Percentiles rank a stretch among this genome's conserved stretches.
These are phyloP conservation scores for Pagrus major DNA, from an alignment of 2,113 vertebrate species.

Conservation along the genomic window DNA sequence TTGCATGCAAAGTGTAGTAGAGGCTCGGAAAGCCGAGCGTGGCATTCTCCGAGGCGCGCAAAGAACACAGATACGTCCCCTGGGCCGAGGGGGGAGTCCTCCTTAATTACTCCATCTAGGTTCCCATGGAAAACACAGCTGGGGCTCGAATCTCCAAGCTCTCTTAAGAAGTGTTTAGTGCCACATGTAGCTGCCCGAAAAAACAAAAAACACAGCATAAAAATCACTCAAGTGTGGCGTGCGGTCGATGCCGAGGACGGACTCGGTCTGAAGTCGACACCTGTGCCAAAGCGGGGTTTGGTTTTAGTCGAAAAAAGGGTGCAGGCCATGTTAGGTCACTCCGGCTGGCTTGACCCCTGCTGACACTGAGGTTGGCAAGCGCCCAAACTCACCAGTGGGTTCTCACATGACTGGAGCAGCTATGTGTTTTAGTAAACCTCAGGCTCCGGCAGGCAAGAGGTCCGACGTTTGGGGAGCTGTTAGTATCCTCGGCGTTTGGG, in stretches of 20 bases:
- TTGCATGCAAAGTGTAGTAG: constrained; percentile 59
- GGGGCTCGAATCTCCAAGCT: constrained; percentile 8
- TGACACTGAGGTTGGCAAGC: constrained; percentile 32
- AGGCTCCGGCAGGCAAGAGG: neutral
- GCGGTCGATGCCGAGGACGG: neutral
- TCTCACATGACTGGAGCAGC: constrained; percentile 47
- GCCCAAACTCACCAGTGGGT: constrained; percentile 42
- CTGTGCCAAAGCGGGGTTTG: neutral
- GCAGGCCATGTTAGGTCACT: constrained; percentile 40
- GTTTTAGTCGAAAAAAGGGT: neutral
- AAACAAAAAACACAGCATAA: no score
- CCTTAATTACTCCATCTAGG: constrained; percentile 24
- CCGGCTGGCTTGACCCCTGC: constrained; percentile 27
- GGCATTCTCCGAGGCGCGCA: constrained; percentile 48
- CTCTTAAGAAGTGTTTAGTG: constrained; percentile 18
- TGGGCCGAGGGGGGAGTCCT: constrained; percentile 30
- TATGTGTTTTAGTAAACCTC: constrained; percentile 38
- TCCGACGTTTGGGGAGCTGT: neutral
- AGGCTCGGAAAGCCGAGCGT: constrained; percentile 40
- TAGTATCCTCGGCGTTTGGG: neutral
- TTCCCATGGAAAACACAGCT: constrained; percentile 32
- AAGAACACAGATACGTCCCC: constrained; percentile 61
- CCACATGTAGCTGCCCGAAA: neutral
- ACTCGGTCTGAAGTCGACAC: constrained; percentile 13
- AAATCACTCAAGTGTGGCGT: neutral